Percentiles rank a stretch among this genome's conserved stretches.
These are phyloP conservation scores for Pomatorhinus ruficollis DNA, from an alignment of 2,113 vertebrate genomes.

Conservation along the genomic window DNA sequence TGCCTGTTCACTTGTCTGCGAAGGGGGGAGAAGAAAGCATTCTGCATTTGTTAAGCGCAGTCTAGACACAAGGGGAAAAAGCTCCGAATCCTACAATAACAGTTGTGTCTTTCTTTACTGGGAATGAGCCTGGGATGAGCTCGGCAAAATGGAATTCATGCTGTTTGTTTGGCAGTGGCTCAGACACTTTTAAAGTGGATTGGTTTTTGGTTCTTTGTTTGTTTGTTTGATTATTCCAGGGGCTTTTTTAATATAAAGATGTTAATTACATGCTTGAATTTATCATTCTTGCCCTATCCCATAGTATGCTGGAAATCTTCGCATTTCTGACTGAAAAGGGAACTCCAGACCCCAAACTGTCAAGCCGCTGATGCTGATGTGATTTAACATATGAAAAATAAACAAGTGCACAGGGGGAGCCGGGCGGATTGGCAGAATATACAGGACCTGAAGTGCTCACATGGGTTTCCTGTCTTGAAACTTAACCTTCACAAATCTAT, in stretches of 20 bases:
- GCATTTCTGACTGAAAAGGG: not conserved
- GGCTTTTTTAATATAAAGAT: not conserved
- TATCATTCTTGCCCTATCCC: not conserved
- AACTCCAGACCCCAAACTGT: not conserved
- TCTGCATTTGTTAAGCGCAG: constrained; percentile 51
- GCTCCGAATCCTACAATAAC: constrained; percentile 45
- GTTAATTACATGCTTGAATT: not conserved
- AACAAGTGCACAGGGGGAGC: not conserved
- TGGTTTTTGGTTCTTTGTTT: not conserved
- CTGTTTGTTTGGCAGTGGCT: constrained; percentile 43
- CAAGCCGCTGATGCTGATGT: not conserved
- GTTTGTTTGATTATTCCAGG: not conserved
- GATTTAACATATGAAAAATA: constrained; percentile 40
- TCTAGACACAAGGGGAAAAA: constrained; percentile 49
- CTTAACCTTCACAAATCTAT: constrained; percentile 50
- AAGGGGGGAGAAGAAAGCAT: not conserved
- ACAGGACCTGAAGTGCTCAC: not conserved
- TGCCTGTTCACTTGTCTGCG: constrained; percentile 28
- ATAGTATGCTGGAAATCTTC: not conserved
- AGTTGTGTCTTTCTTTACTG: constrained; percentile 54
- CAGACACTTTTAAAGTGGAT: not conserved
- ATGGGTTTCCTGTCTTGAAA: constrained; percentile 17
- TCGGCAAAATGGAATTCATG: constrained; percentile 41
- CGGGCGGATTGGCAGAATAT: not conserved
- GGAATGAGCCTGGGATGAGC: constrained; percentile 51